These are phyloP conservation scores for Epicauta chinensis DNA, from an alignment of 1,140 invertebrate species.

Conservation along the genomic window DNA sequence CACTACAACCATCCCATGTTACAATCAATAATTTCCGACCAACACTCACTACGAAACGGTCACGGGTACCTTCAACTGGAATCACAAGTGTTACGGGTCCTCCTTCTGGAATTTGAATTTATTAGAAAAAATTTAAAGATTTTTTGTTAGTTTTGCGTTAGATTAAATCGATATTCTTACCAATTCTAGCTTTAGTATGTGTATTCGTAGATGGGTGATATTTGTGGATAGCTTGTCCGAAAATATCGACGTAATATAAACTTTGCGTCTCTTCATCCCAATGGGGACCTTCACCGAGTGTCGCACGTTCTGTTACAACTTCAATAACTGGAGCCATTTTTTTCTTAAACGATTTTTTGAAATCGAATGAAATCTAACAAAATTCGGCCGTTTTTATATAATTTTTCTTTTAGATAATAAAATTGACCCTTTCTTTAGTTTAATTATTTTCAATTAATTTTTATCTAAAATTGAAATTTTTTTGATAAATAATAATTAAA, in stretches of 20 bases:
- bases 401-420: too few relatives aligned
- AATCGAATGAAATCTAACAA: too few relatives aligned
- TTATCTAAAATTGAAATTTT: too few relatives aligned
- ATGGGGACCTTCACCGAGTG: conserved; percentile 56
- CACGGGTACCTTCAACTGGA: conserved; percentile 53
- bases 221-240: conserved; percentile 44
- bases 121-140: too few relatives aligned
- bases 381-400: too few relatives aligned
- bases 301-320: conserved; percentile 14
- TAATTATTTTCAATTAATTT: too few relatives aligned
- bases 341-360: too few relatives aligned
- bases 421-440: too few relatives aligned
- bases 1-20: conserved; percentile 53
- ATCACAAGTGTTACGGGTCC: conserved; percentile 48
- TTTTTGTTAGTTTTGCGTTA: too few relatives aligned
- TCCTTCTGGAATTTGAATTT: conserved; percentile 44
- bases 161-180: conserved; percentile 12
- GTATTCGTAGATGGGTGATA: conserved; percentile 21
- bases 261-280: conserved; percentile 56
- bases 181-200: conserved; percentile 20
- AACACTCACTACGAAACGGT: conserved; percentile 57
- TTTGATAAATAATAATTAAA: too few relatives aligned
- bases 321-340: conserved; percentile 18
- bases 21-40: conserved; percentile 54
- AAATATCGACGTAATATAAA: conserved; percentile 61